Base-by-base conservation (phyloP, 2,797 vertebrate species). In the Chromis chromis region DNA sequence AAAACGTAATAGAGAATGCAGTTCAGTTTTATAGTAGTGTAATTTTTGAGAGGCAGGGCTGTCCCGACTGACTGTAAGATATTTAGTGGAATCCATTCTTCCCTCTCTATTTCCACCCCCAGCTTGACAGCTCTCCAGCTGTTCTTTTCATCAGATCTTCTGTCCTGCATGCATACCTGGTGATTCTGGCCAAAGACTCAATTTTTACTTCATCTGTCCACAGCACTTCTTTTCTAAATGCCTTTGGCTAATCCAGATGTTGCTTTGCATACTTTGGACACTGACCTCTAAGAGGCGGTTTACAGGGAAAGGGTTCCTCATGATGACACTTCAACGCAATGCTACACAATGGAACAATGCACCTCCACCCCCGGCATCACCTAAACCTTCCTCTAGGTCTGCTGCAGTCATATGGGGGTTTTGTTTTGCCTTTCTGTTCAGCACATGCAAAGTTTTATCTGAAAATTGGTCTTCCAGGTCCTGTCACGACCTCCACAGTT, bases 241-340 rank as follows among this genome's bases (percentile, higher is more conserved):
- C 60, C 12, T 58, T 19, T 28, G 39, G 48, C 56, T 59, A 3
- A 52, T 22, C n/a, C 49, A 52, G 58, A 59, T 50, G 55, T 60
- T 40, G 16, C 9, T 14, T 28, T 52, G 6, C 49, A 25, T 31
- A 16, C 6, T 14, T 31, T 28, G 24, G 25, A 24, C 16, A 28
- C 21, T 33, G 42, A 24, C 17, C 16, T 7, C 33, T 33, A 27
- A 12, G 25, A n/a, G n/a, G 19, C 28, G 19, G n/a, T 40, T 2
- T 19, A 31, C 7, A 36, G 33, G n/a, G 8, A 19, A 21, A 42
- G 3, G 1, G 31, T 22, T 65, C 31, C 16, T 50, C 24, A 16
- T 36, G 61, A 64, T 39, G 14, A 24, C 31, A 24, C 31, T 52
- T 64, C 8, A 5, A 17, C 25, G 31, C 40, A 21, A 22, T 42